These are phyloP conservation scores for Microctenopoma steveboyesi DNA, from an alignment of 2,797 vertebrate species.

Conservation along the genomic window DNA sequence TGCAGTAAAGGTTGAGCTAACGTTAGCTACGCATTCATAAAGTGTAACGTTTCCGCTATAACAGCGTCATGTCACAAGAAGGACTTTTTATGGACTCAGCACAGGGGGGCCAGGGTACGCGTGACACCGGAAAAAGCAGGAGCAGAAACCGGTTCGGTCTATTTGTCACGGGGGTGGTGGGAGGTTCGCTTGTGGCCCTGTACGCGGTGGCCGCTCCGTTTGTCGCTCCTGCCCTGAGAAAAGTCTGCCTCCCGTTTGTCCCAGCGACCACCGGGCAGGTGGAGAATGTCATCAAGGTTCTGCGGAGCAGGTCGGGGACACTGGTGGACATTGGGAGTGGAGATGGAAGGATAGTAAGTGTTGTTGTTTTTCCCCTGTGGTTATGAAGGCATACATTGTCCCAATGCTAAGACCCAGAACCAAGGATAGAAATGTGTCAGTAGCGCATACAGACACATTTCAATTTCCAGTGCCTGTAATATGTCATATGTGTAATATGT, in stretches of 20 bases:
- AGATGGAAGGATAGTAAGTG: conserved; percentile 95
- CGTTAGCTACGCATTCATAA: not conserved
- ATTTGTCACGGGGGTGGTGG: conserved; percentile 79
- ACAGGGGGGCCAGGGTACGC: not conserved
- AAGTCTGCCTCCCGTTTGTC: conserved; percentile 93
- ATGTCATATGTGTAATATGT: not conserved
- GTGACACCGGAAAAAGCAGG: rapidly evolving
- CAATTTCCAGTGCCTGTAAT: no score
- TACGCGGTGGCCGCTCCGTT: conserved; percentile 90
- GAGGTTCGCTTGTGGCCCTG: conserved; percentile 86
- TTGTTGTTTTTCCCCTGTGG: rapidly evolving
- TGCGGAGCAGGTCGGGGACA: conserved; percentile 81
- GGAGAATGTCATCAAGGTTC: conserved; percentile 85
- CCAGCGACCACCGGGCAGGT: conserved; percentile 91
- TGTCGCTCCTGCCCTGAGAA: conserved; percentile 89
- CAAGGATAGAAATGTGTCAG: not conserved
- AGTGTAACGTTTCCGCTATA: not conserved
- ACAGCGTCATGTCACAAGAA: conserved; percentile 38
- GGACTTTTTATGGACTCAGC: conserved; percentile 11
- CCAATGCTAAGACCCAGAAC: not conserved
- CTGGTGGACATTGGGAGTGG: conserved; percentile 95
- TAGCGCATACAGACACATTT: no score
- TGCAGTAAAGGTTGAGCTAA: not conserved
- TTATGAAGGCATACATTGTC: not conserved
- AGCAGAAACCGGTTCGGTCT: conserved; percentile 79